A percentile compares a stretch with the other conserved stretches of the same genome.
Conservation (phyloP, 1,140 invertebrate genomes). For the Ceratosolen fusciceps region DNA sequence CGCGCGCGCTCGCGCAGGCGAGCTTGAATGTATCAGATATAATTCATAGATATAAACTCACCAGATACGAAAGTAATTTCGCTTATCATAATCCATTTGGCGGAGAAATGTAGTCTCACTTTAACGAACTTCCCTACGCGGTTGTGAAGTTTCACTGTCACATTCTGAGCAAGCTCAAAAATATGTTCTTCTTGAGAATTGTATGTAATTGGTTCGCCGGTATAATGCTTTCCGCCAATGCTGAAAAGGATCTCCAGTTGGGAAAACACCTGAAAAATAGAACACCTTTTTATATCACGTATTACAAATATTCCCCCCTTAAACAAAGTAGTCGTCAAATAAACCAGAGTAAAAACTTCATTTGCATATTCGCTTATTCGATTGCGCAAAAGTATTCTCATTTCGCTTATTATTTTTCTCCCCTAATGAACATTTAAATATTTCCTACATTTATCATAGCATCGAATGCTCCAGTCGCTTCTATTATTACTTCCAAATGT, state of each 20-base stretch:
- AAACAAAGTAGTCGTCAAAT: too few species aligned
- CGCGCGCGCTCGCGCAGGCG: too few species aligned
- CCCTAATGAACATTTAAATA: too few species aligned
- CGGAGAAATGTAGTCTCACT: conserved; percentile 84
- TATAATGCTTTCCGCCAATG: conserved; percentile 83
- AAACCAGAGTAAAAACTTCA: too few species aligned
- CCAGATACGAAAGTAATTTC: conserved; percentile 88
- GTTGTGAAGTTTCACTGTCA: conserved; percentile 87
- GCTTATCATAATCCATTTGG: conserved; percentile 91
- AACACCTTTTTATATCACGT: conserved; percentile 25
- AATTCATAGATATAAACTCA: conserved; percentile 66
- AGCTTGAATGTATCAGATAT: too few species aligned
- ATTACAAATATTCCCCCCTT: too few species aligned
- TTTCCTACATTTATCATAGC: too few species aligned
- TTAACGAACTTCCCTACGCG: conserved; percentile 87
- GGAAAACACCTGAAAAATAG: conserved; percentile 78
- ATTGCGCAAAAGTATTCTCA: too few species aligned
- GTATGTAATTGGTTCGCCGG: conserved; percentile 81
- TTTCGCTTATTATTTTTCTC: too few species aligned
- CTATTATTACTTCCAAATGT: too few species aligned
- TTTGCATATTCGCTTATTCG: too few species aligned
- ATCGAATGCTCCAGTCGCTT: too few species aligned
- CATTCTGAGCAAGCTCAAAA: conserved; percentile 86
- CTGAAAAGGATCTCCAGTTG: conserved; percentile 86
- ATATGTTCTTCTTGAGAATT: conserved; percentile 84